A percentile compares a stretch with the other conserved stretches of the same genome.
Conservation (phyloP, 2,888 invertebrate species). For the Escarpia spicata region DNA sequence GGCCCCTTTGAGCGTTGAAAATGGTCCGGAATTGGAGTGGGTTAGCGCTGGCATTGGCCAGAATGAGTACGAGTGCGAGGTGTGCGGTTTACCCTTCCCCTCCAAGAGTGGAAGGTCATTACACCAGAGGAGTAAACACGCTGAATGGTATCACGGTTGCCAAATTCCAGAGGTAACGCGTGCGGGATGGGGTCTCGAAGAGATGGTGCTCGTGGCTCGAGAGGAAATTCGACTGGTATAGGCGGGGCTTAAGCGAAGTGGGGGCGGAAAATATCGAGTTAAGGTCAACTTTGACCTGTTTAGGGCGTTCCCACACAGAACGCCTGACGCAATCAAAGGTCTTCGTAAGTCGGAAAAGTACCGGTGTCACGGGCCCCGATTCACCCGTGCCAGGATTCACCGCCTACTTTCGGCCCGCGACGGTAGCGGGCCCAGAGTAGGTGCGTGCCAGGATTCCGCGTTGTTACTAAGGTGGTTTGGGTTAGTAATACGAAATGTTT, state of each 20-base stretch:
- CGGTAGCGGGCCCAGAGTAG: no score
- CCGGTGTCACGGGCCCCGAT: no score
- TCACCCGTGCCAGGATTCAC: no score
- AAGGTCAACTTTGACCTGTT: not conserved
- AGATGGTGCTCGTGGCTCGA: slow-evolving; percentile 19
- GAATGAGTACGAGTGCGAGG: not conserved
- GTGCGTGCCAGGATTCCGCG: no score
- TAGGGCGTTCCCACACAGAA: not conserved
- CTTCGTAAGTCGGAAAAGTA: not conserved
- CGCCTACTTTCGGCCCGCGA: no score
- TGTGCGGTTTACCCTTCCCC: not conserved
- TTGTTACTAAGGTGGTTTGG: no score
- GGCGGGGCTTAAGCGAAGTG: not conserved
- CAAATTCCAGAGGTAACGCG: not conserved
- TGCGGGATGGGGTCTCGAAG: not conserved
- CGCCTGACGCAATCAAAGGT: not conserved
- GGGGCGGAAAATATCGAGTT: not conserved
- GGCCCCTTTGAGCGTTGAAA: no score
- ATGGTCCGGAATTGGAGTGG: no score
- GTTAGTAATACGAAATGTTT: no score
- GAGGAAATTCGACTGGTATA: not conserved
- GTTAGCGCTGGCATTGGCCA: no score
- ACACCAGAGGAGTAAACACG: not conserved
- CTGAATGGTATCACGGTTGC: not conserved
- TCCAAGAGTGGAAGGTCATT: not conserved